Evolutionary conservation across 1,140 invertebrate genomes (phyloP), one percentile per base, ranked within the genome.

Genomic region (Armadillidium nasatum): DNA sequence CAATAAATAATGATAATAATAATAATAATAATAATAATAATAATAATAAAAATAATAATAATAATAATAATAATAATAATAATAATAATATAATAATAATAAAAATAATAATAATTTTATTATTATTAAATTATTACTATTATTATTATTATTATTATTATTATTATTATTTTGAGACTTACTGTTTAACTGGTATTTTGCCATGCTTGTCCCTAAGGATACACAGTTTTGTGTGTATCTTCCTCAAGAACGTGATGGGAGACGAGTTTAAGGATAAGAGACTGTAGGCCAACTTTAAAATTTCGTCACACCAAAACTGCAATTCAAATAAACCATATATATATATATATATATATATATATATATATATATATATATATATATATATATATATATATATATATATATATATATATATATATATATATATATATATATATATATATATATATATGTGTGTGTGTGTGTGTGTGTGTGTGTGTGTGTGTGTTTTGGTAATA

Each of bases 391-490:
- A 19, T 60, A 60, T 60, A 60, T 19, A 60, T 33, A 33, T 33
- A 33, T 33, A 33, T 33, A 19, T 60, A 60, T 60, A 60, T 60
- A 60, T 15, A 15, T 15, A 10, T 10, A 10, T 50, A 50, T 50
- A 50, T 50, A 50, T 50, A 50, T 50, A 50, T 50, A 50, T 50
- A 50, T 50, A 50, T 50, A 50, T 50, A 50, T 50, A 50, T 50
- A 50, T 50, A 50, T 50, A 50, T 50, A 50, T 50, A 50, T 50
- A 50, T 50, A 50, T 50, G 15, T 50, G 15, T 50, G 15, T 10
- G 9, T 10, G 9, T 10, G 15, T 50, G 15, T 50, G 15, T 50
- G 15, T 50, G 15, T 50, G 15, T 50, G 15, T 50, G 15, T 50
- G 15, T 50, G 15, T 50, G 15, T 50, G 15, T 50, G 15, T 50